Evolutionary conservation across 2,888 invertebrate species (phyloP).

Genomic region (Cylloceria caligata): DNA sequence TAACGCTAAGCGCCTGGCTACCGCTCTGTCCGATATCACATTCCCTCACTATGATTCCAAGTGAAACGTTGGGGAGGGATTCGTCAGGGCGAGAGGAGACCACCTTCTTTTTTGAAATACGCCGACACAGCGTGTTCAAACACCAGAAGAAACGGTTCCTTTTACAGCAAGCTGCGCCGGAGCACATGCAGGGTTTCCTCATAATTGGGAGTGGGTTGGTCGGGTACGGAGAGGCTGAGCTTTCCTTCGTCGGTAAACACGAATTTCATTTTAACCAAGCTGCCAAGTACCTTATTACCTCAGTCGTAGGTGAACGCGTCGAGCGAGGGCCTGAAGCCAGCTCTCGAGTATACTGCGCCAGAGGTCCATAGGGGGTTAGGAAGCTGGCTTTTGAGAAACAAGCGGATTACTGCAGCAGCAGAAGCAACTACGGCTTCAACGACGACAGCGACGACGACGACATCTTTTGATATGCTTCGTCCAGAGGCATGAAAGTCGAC

Average conservation of each 20-base stretch:
- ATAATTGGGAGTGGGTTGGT: conserved; percentile 28
- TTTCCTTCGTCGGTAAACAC: conserved; percentile 61
- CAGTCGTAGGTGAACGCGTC: conserved; percentile 46
- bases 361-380: background rate
- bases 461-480: conserved; percentile 60
- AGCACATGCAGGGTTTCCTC: conserved; percentile 7
- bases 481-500: conserved; percentile 51
- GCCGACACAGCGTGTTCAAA: conserved; percentile 12
- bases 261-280: conserved; percentile 64
- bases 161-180: conserved; percentile 16
- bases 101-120: background rate
- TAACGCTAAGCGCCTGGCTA: background rate
- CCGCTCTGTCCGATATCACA: background rate
- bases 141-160: conserved; percentile 34
- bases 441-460: conserved; percentile 16
- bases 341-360: background rate
- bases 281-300: conserved; percentile 66
- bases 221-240: background rate
- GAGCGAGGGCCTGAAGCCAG: conserved; percentile 17
- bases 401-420: conserved; percentile 49
- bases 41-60: too few relatives aligned
- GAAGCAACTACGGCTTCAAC: conserved; percentile 14
- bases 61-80: too few relatives aligned
- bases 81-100: too few relatives aligned
- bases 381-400: conserved; percentile 40